A percentile compares a stretch with the other conserved stretches of the same genome.
phyloP scores from a whole-genome alignment of 2,113 vertebrate genomes.

The Engraulis encrasicolus region DNA sequence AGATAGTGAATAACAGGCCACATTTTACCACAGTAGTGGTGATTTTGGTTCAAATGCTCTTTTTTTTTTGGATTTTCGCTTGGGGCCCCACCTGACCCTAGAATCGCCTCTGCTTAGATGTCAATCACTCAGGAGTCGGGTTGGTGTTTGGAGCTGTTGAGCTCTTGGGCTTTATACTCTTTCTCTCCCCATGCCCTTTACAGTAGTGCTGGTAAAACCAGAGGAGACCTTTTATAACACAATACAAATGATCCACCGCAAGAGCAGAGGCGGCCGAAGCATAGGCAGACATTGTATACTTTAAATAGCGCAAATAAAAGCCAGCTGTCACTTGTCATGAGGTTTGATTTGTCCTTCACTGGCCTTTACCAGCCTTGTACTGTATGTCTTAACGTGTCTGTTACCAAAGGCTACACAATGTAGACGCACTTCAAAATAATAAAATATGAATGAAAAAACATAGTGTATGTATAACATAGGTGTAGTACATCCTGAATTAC shows the following conservation, averaged over 20 bases:
- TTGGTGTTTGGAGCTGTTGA: background rate
- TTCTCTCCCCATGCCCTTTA: background rate
- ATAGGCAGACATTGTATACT: background rate
- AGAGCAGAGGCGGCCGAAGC: background rate
- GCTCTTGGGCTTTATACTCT: background rate
- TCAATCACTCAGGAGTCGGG: background rate
- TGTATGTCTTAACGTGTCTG: background rate
- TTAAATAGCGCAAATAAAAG: background rate
- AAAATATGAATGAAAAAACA: too few relatives aligned
- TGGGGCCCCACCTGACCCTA: too few relatives aligned
- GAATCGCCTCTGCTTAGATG: background rate
- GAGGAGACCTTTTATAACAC: background rate
- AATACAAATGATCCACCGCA: background rate
- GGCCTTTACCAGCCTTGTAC: background rate
- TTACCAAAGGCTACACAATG: background rate
- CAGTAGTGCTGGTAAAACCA: background rate
- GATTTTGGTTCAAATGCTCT: too few relatives aligned
- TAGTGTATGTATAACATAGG: too few relatives aligned
- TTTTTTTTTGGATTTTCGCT: too few relatives aligned
- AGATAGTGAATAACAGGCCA: too few relatives aligned
- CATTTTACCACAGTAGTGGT: too few relatives aligned
- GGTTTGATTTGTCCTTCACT: conserved; percentile 12
- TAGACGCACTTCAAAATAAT: too few relatives aligned
- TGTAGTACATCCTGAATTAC: too few relatives aligned
- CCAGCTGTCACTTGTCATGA: conserved; percentile 3